Conservation (phyloP, 1,140 invertebrate species). For the Zaprionus kolodkinae region DNA sequence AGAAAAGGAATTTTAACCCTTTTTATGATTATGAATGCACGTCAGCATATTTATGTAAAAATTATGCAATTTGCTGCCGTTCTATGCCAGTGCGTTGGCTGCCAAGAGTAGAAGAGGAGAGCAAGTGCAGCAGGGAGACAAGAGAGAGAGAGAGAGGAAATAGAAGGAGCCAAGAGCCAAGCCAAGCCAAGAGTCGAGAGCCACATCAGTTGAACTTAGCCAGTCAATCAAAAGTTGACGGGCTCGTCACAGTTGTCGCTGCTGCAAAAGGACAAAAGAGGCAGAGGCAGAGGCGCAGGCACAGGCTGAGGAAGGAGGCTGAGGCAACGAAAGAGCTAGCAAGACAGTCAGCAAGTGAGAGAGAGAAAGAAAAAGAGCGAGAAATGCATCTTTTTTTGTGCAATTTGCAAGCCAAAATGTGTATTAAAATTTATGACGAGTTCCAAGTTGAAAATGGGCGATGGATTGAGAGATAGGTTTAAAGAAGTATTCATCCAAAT, state of each 20-base stretch:
- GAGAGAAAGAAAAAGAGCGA: conserved; percentile 32
- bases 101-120: conserved; percentile 26
- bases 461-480: conserved; percentile 52
- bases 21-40: conserved; percentile 82
- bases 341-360: not conserved
- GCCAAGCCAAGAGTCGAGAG: conserved; percentile 36
- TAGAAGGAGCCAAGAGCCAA: conserved; percentile 39
- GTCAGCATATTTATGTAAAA: conserved; percentile 83
- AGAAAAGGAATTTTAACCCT: conserved; percentile 69
- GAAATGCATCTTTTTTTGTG: conserved; percentile 77
- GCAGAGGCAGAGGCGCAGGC: not conserved
- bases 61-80: conserved; percentile 81
- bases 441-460: conserved; percentile 59
- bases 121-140: not conserved
- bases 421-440: conserved; percentile 83
- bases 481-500: conserved; percentile 21
- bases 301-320: not conserved
- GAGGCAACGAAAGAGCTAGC: not conserved
- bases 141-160: not conserved
- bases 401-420: conserved; percentile 82
- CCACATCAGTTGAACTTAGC: conserved; percentile 74
- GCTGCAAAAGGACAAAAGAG: conserved; percentile 57
- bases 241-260: conserved; percentile 78
- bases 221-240: conserved; percentile 80
- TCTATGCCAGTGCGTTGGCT: conserved; percentile 61